Base-by-base conservation (phyloP, 2,113 vertebrate genomes). In the Nanorana parkeri region DNA sequence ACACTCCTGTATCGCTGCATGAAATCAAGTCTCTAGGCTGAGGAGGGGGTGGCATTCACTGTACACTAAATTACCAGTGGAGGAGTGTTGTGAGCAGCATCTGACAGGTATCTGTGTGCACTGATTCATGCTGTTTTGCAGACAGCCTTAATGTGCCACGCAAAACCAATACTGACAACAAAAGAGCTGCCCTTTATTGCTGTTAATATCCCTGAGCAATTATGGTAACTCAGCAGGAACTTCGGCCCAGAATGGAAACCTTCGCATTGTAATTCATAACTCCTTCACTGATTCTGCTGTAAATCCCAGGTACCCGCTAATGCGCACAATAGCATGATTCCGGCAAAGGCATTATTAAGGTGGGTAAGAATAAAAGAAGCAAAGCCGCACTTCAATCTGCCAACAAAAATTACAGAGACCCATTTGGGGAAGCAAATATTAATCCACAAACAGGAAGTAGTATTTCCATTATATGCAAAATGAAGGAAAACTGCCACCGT, bases 131-230 rank as follows among this genome's bases (percentile, higher is more conserved):
- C 0, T 79, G 84, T 4, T 87, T 1, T 85, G 84, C 84, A 89
- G 58, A 74, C 67, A 81, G 86, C 86, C 85, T 68, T 56, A 84
- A 86, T n/a, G 29, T 36, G 69, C 4, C 84, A 10, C 64, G 74
- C 52, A 69, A 88, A 82, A 56, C 84, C 81, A 85, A 71, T 2
- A 74, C 52, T 77, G 82, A 86, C 83, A 86, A 84, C 79, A 89
- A 85, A 85, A 86, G 82, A 84, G 87, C 55, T 84, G n/a, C 85
- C 68, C 87, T 87, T 86, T 83, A 87, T 78, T 86, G 86, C 86
- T 77, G 74, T 6, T 86, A 89, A 88, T 84, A 85, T 83, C 71
- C 84, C 86, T 26, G 51, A 90, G 87, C 88, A 89, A 90, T 89
- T 60, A 85, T 58, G 41, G 54, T 76, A 83, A 36, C 89, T 81